These are phyloP conservation scores for Diabrotica virgifera DNA, from an alignment of 1,140 invertebrate species.

Conservation along the genomic window DNA sequence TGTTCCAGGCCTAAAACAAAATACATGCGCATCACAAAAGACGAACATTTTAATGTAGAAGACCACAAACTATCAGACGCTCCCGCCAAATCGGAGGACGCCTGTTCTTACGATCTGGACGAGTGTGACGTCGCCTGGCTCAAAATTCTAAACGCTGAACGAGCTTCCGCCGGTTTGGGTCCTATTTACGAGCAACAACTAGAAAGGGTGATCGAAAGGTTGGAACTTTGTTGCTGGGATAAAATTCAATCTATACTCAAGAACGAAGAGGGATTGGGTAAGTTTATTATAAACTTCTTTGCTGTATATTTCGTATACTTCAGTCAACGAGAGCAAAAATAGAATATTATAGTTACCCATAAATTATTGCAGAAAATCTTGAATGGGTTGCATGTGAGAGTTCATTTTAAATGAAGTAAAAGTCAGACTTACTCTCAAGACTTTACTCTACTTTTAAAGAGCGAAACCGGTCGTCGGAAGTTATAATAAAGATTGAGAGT, in stretches of 20 bases:
- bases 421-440: too few species aligned
- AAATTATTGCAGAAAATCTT: too few species aligned
- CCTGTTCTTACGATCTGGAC: slow-evolving; percentile 94
- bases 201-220: slow-evolving; percentile 88
- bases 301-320: too few species aligned
- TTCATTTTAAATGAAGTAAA: too few species aligned
- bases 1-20: slow-evolving; percentile 81
- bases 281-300: not conserved
- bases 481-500: too few species aligned
- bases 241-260: slow-evolving; percentile 91
- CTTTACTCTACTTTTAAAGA: too few species aligned
- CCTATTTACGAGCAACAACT: slow-evolving; percentile 81
- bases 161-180: slow-evolving; percentile 70
- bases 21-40: slow-evolving; percentile 84
- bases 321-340: too few species aligned
- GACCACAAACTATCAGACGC: slow-evolving; percentile 83
- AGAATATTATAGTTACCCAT: too few species aligned
- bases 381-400: too few species aligned
- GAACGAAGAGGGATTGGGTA: slow-evolving; percentile 83
- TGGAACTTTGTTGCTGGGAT: slow-evolving; percentile 91
- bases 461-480: too few species aligned
- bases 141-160: slow-evolving; percentile 79
- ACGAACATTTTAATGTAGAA: slow-evolving; percentile 80
- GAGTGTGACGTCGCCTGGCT: slow-evolving; percentile 91
- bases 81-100: slow-evolving; percentile 81